phyloP scores from a whole-genome alignment of 2,113 vertebrate genomes.

The Dasyurus viverrinus region DNA sequence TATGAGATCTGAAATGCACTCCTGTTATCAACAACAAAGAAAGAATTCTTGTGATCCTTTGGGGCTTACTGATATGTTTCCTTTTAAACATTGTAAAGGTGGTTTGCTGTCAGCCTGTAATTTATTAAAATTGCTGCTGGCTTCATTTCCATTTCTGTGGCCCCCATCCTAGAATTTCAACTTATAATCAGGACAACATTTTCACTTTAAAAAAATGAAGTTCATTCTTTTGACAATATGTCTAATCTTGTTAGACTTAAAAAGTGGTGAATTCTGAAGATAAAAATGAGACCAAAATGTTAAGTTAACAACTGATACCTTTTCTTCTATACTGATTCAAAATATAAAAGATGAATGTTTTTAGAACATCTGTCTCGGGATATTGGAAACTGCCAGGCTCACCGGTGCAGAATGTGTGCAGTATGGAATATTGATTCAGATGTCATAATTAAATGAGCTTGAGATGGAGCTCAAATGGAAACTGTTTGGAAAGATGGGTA shows the following conservation, averaged over 20 bases:
- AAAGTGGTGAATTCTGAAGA: slow-evolving; percentile 51
- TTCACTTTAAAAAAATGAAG: slow-evolving; percentile 46
- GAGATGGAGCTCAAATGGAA: slow-evolving; percentile 59
- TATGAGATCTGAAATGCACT: slow-evolving; percentile 53
- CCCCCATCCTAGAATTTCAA: slow-evolving; percentile 64
- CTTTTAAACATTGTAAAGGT: slow-evolving; percentile 72
- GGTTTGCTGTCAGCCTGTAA: slow-evolving; percentile 68
- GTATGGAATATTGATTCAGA: slow-evolving; percentile 72
- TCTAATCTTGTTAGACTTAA: slow-evolving; percentile 48
- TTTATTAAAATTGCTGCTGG: slow-evolving; percentile 76
- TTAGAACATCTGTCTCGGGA: slow-evolving; percentile 34
- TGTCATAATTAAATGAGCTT: slow-evolving; percentile 78
- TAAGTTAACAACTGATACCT: background rate
- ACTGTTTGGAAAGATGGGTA: slow-evolving; percentile 75
- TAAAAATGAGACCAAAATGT: slow-evolving; percentile 50
- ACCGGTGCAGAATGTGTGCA: slow-evolving; percentile 12
- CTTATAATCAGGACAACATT: slow-evolving; percentile 50
- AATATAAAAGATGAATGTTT: slow-evolving; percentile 42
- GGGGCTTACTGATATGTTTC: slow-evolving; percentile 74
- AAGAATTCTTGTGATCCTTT: slow-evolving; percentile 69
- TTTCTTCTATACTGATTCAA: slow-evolving; percentile 33
- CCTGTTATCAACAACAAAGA: slow-evolving; percentile 65
- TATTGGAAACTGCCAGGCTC: slow-evolving; percentile 44
- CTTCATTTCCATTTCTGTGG: slow-evolving; percentile 59
- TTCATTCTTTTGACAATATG: slow-evolving; percentile 23